phyloP scores from a whole-genome alignment of 1,140 invertebrate species.

The Pseudachorutes palmiensis region DNA sequence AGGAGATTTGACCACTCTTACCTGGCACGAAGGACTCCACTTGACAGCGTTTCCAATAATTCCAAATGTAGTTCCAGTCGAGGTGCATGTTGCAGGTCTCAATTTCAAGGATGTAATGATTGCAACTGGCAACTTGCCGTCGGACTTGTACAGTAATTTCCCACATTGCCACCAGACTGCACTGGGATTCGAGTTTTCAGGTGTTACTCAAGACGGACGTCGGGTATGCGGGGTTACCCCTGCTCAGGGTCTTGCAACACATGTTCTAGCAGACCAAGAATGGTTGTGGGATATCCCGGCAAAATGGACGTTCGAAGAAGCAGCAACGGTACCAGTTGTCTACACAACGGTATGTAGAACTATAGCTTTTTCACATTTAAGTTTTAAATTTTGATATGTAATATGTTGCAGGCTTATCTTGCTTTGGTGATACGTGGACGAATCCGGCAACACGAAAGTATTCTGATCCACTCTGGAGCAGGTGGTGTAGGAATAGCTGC shows the following conservation, averaged over 20 bases:
- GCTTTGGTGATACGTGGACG: constrained; percentile 52
- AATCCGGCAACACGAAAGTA: constrained; percentile 53
- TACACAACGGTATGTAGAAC: constrained; percentile 60
- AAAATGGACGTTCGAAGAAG: constrained; percentile 74
- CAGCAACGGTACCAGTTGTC: constrained; percentile 76
- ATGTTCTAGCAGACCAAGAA: constrained; percentile 50
- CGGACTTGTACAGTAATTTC: constrained; percentile 45
- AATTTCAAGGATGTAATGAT: constrained; percentile 75
- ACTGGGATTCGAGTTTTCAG: constrained; percentile 65
- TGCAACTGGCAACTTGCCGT: constrained; percentile 60
- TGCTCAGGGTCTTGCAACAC: constrained; percentile 52
- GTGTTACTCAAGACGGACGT: constrained; percentile 45
- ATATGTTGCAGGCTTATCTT: constrained; percentile 52
- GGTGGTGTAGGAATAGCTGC: constrained; percentile 62
- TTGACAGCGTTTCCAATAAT: constrained; percentile 48
- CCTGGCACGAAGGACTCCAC: constrained; percentile 60
- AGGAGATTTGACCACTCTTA: constrained; percentile 75
- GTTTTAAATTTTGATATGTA: too few species aligned
- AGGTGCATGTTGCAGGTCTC: constrained; percentile 55
- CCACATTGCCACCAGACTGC: constrained; percentile 1
- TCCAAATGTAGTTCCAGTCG: constrained; percentile 23
- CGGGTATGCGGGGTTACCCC: constrained; percentile 61
- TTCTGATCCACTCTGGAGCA: constrained; percentile 66
- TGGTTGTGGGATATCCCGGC: constrained; percentile 74
- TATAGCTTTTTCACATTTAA: constrained; percentile 31